Conservation (phyloP, 2,888 invertebrate genomes). For the Physocephala rufipes region DNA sequence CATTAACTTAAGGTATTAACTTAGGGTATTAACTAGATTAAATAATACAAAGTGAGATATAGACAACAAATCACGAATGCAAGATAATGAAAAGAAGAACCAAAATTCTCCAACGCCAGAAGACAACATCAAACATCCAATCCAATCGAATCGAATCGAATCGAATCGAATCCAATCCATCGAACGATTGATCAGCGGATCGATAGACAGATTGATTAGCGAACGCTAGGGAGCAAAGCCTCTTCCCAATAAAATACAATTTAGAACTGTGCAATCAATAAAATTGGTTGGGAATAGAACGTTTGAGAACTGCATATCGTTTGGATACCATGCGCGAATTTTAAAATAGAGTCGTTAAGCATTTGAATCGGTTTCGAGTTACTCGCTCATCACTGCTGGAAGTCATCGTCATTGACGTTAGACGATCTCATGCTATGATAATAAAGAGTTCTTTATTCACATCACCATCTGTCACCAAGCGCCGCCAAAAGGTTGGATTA, state of each 20-base stretch:
- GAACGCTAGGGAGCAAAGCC: background rate
- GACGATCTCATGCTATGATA: too few species aligned
- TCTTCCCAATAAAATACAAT: background rate
- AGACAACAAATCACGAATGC: too few species aligned
- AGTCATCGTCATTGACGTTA: too few species aligned
- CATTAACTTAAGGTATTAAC: too few species aligned
- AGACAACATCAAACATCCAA: background rate
- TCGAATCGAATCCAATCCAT: too few species aligned
- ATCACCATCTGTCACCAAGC: too few species aligned
- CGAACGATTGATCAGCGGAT: slow-evolving; percentile 8
- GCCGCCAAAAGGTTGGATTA: too few species aligned
- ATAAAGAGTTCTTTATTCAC: background rate
- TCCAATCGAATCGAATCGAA: too few species aligned
- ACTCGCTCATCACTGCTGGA: background rate
- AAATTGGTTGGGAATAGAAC: background rate
- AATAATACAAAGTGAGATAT: too few species aligned
- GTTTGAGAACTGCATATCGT: background rate
- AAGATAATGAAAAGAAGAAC: background rate
- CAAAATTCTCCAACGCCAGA: slow-evolving; percentile 2
- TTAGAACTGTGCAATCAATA: background rate
- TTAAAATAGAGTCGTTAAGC: slow-evolving; percentile 33
- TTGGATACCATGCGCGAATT: slow-evolving; percentile 11
- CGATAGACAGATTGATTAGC: background rate
- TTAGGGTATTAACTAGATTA: too few species aligned
- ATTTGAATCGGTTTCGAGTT: slow-evolving; percentile 27